Evolutionary conservation across 2,797 vertebrate genomes (phyloP).

Genomic region (Aplochiton taeniatus): DNA sequence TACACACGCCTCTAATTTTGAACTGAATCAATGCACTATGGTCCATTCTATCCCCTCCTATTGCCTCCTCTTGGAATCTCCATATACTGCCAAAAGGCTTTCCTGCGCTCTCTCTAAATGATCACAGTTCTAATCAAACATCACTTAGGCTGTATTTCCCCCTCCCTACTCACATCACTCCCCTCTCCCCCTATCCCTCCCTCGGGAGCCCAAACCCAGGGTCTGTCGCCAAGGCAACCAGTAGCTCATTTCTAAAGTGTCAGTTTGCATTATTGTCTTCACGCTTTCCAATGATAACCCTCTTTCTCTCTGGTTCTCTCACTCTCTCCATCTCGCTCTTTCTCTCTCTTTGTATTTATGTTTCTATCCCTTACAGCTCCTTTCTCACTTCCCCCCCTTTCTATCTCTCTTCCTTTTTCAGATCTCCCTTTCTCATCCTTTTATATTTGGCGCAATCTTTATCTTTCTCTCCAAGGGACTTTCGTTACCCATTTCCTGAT

Average conservation of each 20-base stretch:
- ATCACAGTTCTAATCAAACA: slow-evolving; percentile 98
- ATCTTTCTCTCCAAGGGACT: background rate
- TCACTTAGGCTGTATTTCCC: slow-evolving; percentile 93
- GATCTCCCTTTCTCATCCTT: background rate
- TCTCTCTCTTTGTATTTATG: background rate
- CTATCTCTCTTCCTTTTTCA: background rate
- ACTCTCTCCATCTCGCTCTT: background rate
- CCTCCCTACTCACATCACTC: slow-evolving; percentile 78
- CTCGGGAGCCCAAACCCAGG: slow-evolving; percentile 87
- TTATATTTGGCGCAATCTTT: background rate
- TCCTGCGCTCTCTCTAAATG: slow-evolving; percentile 89
- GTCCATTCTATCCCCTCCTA: slow-evolving; percentile 51
- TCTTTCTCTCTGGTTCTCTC: slow-evolving; percentile 25
- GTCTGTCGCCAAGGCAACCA: slow-evolving; percentile 95
- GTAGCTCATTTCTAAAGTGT: slow-evolving; percentile 99
- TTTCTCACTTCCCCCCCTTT: background rate
- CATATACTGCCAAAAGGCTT: slow-evolving; percentile 82
- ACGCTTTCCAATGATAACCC: slow-evolving; percentile 92
- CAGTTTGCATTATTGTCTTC: slow-evolving; percentile 99
- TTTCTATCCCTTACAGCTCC: background rate
- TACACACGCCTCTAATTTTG: slow-evolving; percentile 2
- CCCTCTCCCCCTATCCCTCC: slow-evolving; percentile 83
- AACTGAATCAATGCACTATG: background rate
- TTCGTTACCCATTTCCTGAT: background rate
- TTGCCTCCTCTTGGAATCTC: slow-evolving; percentile 39